Conservation (phyloP, 1,140 invertebrate genomes). For the Berghia stephanieae region DNA sequence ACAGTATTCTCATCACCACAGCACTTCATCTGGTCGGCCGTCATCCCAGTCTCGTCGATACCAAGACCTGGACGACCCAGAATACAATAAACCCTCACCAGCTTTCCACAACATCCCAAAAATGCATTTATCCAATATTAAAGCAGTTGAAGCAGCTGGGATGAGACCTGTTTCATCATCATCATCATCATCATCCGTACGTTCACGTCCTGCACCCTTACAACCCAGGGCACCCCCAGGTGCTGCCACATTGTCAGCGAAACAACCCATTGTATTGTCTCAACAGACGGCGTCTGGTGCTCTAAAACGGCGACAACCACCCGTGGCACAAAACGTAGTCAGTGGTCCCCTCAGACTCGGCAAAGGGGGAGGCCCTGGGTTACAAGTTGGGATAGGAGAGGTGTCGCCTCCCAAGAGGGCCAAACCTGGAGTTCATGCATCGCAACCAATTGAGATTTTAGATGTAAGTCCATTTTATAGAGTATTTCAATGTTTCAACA, state of each 20-base stretch:
- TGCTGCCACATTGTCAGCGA: constrained; percentile 14
- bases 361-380: constrained; percentile 18
- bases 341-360: constrained; percentile 23
- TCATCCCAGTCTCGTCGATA: not conserved
- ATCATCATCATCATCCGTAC: not conserved
- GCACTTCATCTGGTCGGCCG: not conserved
- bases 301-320: not conserved
- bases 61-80: constrained; percentile 26
- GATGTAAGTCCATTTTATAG: too few relatives aligned
- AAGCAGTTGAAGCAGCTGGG: not conserved
- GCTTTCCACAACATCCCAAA: constrained; percentile 23
- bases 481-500: too few relatives aligned
- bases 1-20: not conserved
- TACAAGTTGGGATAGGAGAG: constrained; percentile 19
- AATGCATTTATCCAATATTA: constrained; percentile 11
- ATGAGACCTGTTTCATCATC: constrained; percentile 7
- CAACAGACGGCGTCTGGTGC: constrained; percentile 11
- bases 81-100: constrained; percentile 21
- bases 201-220: too few relatives aligned
- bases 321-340: constrained; percentile 10
- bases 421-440: constrained; percentile 10
- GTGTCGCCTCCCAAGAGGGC: constrained; percentile 28
- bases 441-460: too few relatives aligned
- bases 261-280: not conserved
- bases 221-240: constrained; percentile 16